Evolutionary conservation across 92 coral and sea anemone species (phyloP).

Genomic region (Zoanthus sansibaricus): DNA sequence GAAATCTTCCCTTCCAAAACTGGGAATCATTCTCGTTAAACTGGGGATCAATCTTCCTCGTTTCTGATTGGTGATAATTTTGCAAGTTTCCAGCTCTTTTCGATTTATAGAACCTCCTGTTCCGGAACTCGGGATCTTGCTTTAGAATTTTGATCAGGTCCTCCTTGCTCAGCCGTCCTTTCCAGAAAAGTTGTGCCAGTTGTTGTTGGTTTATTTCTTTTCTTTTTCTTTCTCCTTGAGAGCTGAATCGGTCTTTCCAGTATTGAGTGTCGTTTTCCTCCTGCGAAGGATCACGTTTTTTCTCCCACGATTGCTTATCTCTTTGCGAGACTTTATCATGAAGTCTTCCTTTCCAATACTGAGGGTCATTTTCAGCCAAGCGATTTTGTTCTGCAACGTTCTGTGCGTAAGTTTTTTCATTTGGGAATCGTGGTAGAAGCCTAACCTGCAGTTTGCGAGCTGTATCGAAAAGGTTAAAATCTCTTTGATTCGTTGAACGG

Average conservation of each 20-base stretch:
- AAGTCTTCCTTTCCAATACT: slow-evolving; percentile 19
- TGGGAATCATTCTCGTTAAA: not conserved
- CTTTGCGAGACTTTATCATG: not conserved
- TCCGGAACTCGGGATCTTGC: too few species aligned
- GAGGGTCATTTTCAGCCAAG: not conserved
- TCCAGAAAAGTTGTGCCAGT: too few species aligned
- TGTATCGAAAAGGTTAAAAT: not conserved
- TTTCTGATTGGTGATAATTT: too few species aligned
- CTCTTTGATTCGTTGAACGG: not conserved
- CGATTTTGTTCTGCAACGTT: not conserved
- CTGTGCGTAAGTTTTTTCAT: not conserved
- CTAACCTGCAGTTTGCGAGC: not conserved
- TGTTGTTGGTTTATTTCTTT: not conserved
- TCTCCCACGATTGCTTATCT: too few species aligned
- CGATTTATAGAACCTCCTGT: too few species aligned
- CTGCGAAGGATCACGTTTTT: too few species aligned
- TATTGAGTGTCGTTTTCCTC: too few species aligned
- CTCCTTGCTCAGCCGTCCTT: too few species aligned
- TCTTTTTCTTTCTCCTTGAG: not conserved
- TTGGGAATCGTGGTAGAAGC: not conserved
- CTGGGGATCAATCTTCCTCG: not conserved
- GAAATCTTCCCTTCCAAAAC: slow-evolving; percentile 3
- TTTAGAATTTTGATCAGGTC: too few species aligned
- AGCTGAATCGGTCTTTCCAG: not conserved
- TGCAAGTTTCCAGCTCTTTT: too few species aligned